Evolutionary conservation across 2,113 vertebrate species (phyloP), one percentile per base, ranked within the genome.

Genomic region (Platysternon megacephalum): DNA sequence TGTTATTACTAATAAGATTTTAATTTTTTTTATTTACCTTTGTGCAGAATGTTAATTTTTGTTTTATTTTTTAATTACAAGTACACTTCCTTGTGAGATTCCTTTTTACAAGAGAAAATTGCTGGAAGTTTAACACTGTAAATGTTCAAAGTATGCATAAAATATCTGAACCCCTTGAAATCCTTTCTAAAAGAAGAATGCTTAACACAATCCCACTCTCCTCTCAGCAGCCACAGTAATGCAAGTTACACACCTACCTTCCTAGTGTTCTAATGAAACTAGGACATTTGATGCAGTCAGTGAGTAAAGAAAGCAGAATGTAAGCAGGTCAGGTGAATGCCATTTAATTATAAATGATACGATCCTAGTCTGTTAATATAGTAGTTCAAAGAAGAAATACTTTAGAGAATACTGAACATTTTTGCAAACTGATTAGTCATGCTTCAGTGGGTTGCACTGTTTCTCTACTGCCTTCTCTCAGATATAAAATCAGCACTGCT

Each of bases 401-500:
- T 68, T 88, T 4, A 14, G 55, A 87, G 65, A 85, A 82, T 1
- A 56, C 81, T 26, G 29, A 91, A 93, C 80, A n/a, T 89, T 87
- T 91, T 2, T 84, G 72, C 94, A 85, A 97, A 95, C 32, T 97
- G 96, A 97, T 97, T 97, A 97, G 96, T 97, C 97, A 97, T 82
- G 96, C 94, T 42, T 76, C 91, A n/a, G 89, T 3, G 92, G 95
- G 93, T 84, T 95, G 94, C 93, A 52, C 87, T 44, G 74, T 81
- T 86, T 78, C 86, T 76, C 91, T 85, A 92, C 80, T 28, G 90
- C 85, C 42, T 46, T 28, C 11, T 92, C 53, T 78, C 84, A 65
- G 11, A n/a, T 83, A 74, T 86, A 49, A 44, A 19, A 84, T 24
- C 48, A 29, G 72, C 39, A 29, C 72, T 7, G 46, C 89, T 87